Evolutionary conservation across 2,113 vertebrate genomes (phyloP).

Genomic region (Hemiprocne comata): DNA sequence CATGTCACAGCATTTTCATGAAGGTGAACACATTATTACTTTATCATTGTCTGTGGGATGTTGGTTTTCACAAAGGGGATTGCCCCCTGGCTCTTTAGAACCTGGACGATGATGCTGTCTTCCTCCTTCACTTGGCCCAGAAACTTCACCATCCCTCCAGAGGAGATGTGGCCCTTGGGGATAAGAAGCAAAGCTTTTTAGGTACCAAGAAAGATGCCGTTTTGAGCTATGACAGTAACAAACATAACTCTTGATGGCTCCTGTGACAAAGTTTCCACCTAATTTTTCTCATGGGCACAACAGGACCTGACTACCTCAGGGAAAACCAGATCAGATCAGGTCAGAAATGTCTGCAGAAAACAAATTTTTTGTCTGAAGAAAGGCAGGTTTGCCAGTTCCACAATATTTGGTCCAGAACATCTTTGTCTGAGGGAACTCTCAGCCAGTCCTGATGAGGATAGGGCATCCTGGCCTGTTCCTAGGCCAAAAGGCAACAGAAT

Average conservation of each 20-base stretch:
- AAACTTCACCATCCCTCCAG: slow-evolving; percentile 78
- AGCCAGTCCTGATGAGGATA: background rate
- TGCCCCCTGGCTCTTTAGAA: slow-evolving; percentile 89
- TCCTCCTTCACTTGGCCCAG: slow-evolving; percentile 68
- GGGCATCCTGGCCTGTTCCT: background rate
- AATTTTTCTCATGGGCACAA: background rate
- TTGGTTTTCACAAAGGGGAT: slow-evolving; percentile 93
- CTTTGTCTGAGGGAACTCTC: background rate
- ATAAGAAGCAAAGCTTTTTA: slow-evolving; percentile 1
- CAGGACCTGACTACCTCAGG: background rate
- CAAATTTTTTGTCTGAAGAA: background rate
- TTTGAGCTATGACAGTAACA: background rate
- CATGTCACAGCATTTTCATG: background rate
- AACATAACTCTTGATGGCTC: background rate
- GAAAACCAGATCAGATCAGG: background rate
- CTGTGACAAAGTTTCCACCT: background rate
- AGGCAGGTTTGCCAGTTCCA: background rate
- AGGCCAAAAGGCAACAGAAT: background rate
- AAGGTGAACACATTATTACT: slow-evolving; percentile 54
- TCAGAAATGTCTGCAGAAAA: background rate
- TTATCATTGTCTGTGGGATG: slow-evolving; percentile 84
- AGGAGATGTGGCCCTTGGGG: slow-evolving; percentile 79
- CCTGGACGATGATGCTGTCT: slow-evolving; percentile 85
- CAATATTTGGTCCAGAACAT: background rate
- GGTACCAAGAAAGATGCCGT: background rate